These are phyloP conservation scores for Spatulosminthurus flaviceps DNA, from an alignment of 2,888 invertebrate species.

Conservation along the genomic window DNA sequence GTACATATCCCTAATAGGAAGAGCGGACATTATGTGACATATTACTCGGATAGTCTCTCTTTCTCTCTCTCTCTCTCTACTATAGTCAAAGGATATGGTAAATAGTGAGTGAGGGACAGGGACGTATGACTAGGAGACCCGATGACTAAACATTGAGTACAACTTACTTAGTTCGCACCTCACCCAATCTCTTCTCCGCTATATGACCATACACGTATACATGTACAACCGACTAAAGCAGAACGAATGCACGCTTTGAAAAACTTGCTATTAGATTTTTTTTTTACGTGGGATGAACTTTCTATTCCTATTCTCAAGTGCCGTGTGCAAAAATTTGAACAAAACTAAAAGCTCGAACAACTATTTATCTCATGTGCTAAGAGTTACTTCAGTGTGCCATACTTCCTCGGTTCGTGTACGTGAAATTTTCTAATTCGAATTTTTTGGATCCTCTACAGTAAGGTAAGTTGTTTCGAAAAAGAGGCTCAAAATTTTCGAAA, in stretches of 20 bases:
- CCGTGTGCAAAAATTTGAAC: slow-evolving; percentile 63
- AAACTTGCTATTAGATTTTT: slow-evolving; percentile 6
- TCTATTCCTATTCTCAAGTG: slow-evolving; percentile 59
- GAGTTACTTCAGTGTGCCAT: slow-evolving; percentile 54
- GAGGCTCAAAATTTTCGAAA: neutral
- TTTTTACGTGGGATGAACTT: slow-evolving; percentile 54
- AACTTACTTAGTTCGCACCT: too few relatives aligned
- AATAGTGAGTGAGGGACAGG: neutral
- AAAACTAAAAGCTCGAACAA: slow-evolving; percentile 56
- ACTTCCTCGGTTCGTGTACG: slow-evolving; percentile 49
- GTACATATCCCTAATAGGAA: neutral
- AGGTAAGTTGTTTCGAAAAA: slow-evolving; percentile 34
- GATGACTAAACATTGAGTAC: too few relatives aligned
- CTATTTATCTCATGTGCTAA: slow-evolving; percentile 55
- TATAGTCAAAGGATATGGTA: too few relatives aligned
- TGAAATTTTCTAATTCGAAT: slow-evolving; percentile 24
- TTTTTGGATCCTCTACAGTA: slow-evolving; percentile 43
- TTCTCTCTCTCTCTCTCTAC: too few relatives aligned
- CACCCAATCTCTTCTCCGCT: too few relatives aligned
- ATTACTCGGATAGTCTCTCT: neutral
- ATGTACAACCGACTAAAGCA: neutral
- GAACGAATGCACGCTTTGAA: neutral
- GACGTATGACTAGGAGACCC: neutral
- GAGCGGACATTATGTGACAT: neutral
- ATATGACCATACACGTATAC: neutral